Evolutionary conservation across 1,140 invertebrate genomes (phyloP), one percentile per base, ranked within the genome.

Genomic region (Chelonus insularis): DNA sequence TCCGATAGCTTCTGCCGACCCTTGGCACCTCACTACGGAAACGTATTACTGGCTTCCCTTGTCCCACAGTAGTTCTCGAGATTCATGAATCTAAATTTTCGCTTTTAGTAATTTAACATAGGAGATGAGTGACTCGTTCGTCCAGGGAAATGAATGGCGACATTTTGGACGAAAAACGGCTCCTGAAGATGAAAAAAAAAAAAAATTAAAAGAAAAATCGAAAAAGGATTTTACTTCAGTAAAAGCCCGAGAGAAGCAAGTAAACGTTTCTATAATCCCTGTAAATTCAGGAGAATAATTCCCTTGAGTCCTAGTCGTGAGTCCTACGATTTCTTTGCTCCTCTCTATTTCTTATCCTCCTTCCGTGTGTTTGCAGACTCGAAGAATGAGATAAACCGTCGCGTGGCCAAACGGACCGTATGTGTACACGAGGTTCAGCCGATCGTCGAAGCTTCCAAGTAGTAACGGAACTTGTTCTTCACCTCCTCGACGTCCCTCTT

Each of bases 61-160:
- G 11, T 18, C 51, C 39, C 41, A 37, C 37, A 9, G 9, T 23
- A 11, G 50, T 34, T 18, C 34, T 12, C 20, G 34, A 64, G 54
- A 57, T 64, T 64, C 58, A 64, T 60, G 58, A 64, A 60, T 64
- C 58, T 60, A 60, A 64, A 64, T 61, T 56, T 43, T 43, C n/a
- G 39, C 43, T 57, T 57, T 51, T 57, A 57, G 52, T 62, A 62
- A 62, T 62, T 62, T 62, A 47, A 62, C 32, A 18, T n/a, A 37
- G 21, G 60, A 50, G 34, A 62, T 57, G 55, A 57, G 57, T 62
- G 54, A 62, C 45, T 62, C 39, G 37, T 34, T 32, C 32, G 47
- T 23, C 5, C 8, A 32, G 39, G 16, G 34, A 50, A 37, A 36
- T 51, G 48, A 51, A 34, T 51, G 48, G 12, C 48, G n/a, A 32